Conservation (phyloP, 2,797 vertebrate genomes). For the Clamator glandarius region DNA sequence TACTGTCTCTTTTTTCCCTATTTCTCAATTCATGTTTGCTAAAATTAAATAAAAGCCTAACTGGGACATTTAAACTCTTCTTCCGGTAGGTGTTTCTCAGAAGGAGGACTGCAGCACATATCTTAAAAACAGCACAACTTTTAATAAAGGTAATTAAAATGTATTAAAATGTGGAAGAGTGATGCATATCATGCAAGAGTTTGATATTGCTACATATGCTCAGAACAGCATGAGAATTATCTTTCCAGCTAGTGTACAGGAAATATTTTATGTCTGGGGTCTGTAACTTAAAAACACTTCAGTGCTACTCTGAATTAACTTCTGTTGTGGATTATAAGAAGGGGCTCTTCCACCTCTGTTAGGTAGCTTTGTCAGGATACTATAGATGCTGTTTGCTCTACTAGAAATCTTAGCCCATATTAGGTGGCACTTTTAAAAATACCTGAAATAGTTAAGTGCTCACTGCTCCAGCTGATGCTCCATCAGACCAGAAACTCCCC, state of each 20-base stretch:
- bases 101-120: not conserved
- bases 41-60: not conserved
- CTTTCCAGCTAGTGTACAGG: not conserved
- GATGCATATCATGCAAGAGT: not conserved
- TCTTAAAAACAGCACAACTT: not conserved
- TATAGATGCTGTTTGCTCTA: not conserved
- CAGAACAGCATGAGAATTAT: not conserved
- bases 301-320: not conserved
- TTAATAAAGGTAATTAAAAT: slow-evolving; percentile 42
- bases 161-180: not conserved
- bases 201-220: not conserved
- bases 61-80: not conserved
- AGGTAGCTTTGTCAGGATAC: not conserved
- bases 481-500: not conserved
- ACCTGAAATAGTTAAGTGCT: not conserved
- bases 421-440: not conserved
- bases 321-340: not conserved
- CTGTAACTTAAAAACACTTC: not conserved
- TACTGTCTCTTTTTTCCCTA: not conserved
- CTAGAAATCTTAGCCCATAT: not conserved
- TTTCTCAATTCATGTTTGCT: not conserved
- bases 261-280: not conserved
- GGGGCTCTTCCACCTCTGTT: not conserved
- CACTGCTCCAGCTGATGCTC: not conserved
- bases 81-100: not conserved